Conservation (phyloP, 2,113 vertebrate species). For the Thinocorus orbignyianus region DNA sequence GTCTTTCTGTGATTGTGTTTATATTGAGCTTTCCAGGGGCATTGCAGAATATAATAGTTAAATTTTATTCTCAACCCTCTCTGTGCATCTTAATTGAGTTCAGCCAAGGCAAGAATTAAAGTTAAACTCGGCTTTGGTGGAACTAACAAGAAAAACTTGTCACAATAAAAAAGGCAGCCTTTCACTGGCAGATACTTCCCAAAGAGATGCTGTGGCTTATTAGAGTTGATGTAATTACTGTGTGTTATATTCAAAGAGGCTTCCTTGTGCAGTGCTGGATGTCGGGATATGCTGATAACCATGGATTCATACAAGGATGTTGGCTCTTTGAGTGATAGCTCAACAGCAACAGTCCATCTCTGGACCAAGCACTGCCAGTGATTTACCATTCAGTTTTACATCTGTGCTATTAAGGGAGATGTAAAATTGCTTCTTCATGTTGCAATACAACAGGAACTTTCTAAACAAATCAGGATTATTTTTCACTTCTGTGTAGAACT, state of each 20-base stretch:
- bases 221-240: neutral
- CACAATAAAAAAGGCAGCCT: neutral
- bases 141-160: neutral
- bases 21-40: conserved; percentile 57
- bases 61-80: neutral
- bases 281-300: neutral
- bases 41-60: conserved; percentile 36
- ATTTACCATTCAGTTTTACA: neutral
- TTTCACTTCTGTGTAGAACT: neutral
- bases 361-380: neutral
- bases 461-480: neutral
- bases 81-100: neutral
- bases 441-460: neutral
- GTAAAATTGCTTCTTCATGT: neutral
- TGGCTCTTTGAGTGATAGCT: neutral
- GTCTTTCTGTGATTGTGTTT: conserved; percentile 47
- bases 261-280: neutral
- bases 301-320: neutral
- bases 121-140: neutral
- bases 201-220: neutral
- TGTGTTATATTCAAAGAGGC: neutral
- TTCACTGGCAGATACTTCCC: neutral
- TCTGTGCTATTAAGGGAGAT: neutral
- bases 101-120: neutral
- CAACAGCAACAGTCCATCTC: neutral